Evolutionary conservation across 2,888 invertebrate species (phyloP), one percentile per base, ranked within the genome.

Genomic region (Barypeithes pellucidus): DNA sequence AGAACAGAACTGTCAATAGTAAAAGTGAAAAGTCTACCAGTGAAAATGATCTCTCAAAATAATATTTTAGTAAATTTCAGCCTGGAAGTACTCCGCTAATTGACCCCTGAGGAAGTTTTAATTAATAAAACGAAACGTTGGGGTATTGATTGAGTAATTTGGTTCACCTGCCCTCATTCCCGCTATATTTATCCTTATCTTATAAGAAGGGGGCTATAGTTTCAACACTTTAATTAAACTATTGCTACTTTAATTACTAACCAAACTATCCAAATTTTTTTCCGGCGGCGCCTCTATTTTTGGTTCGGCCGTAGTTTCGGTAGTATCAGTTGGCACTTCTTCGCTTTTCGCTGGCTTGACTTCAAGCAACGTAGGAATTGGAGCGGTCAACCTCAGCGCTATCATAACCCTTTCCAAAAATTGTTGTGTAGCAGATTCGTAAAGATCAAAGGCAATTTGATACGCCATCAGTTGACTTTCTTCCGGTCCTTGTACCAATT

Each of bases 351-450:
- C 33, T 43, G 39, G 62, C 80, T 93, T 94, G 5, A 92, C 92
- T 78, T 92, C 90, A 12, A 94, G 87, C 1, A 94, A 91, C 72
- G 91, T 90, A 4, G 95, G 95, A 75, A 95, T 91, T 0, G 95
- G 95, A 20, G 95, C 95, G 14, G 94, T 95, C 59, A 91, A 91
- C 80, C 93, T 90, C 7, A 97, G 87, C 16, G 95, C 94, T 83
- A 94, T 93, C 76, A 96, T 86, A 9, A 98, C 95, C 79, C 94
- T 90, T 9, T 94, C 94, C 62, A 99, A 88, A 85, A 98, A 98
- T 85, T 99, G 97, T 86, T 99, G 99, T 1, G 98, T 98, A 0
- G 99, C 99, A 47, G 97, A 98, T 86, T 99, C 99, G 84, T 99
- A 99, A 79, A 99, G 90, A 89, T 99, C 99, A 87, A 99, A 99